Conservation (phyloP, 2,888 invertebrate genomes). For the Scaptomyza cyrtandrae region DNA sequence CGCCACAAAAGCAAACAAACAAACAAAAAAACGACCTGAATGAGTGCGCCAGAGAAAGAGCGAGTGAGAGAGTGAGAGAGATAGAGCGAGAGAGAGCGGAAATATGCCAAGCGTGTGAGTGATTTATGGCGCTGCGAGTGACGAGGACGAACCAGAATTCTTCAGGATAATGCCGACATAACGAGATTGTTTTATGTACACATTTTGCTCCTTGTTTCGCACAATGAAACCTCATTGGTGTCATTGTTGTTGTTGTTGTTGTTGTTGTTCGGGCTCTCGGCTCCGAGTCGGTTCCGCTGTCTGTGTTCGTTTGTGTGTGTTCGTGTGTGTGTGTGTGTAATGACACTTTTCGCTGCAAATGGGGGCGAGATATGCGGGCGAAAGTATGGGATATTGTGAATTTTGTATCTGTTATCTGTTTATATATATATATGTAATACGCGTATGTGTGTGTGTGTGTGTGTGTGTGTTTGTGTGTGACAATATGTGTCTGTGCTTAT, state of each 20-base stretch:
- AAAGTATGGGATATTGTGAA: slow-evolving; percentile 21
- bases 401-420: slow-evolving; percentile 61
- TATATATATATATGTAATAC: slow-evolving; percentile 36
- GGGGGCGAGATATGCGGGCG: slow-evolving; percentile 64
- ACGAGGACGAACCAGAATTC: slow-evolving; percentile 83
- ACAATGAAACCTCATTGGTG: slow-evolving; percentile 14
- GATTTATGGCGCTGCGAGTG: slow-evolving; percentile 83
- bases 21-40: slow-evolving; percentile 21
- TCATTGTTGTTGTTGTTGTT: slow-evolving; percentile 39
- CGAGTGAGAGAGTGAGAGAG: slow-evolving; percentile 11
- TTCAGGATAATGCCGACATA: slow-evolving; percentile 83
- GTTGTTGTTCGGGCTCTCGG: slow-evolving; percentile 32
- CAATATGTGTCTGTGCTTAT: slow-evolving; percentile 47
- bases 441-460: slow-evolving; percentile 31
- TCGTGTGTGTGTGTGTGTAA: slow-evolving; percentile 59
- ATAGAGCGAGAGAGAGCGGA: slow-evolving; percentile 45
- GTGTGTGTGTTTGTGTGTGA: slow-evolving; percentile 33
- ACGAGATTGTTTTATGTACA: slow-evolving; percentile 83
- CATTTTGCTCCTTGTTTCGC: slow-evolving; percentile 66
- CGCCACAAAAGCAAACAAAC: slow-evolving; percentile 47
- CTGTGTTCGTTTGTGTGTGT: not conserved
- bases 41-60: slow-evolving; percentile 4
- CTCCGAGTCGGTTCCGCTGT: slow-evolving; percentile 26
- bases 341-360: slow-evolving; percentile 72
- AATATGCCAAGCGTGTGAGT: slow-evolving; percentile 81